Evolutionary conservation across 2,797 vertebrate genomes (phyloP).

Genomic region (Tympanoctomys barrerae): DNA sequence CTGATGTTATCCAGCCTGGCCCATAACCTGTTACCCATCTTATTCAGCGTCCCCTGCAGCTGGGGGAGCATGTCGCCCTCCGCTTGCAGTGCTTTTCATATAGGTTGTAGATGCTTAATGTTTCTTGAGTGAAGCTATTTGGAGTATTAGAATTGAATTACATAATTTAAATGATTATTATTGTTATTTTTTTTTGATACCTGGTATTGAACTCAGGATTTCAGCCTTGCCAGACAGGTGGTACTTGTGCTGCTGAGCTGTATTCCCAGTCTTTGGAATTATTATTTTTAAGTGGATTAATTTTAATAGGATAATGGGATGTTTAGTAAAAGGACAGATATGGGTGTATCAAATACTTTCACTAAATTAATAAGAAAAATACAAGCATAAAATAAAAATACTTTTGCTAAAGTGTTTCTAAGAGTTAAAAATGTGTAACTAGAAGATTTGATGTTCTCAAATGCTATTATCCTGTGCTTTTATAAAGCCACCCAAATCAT

Average conservation of each 20-base stretch:
- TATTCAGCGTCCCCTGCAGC: background rate
- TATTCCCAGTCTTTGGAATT: too few species aligned
- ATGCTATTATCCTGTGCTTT: background rate
- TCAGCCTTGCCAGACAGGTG: too few species aligned
- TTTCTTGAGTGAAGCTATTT: constrained; percentile 32
- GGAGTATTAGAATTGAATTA: background rate
- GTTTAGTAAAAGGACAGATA: constrained; percentile 54
- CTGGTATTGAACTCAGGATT: too few species aligned
- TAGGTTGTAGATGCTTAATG: constrained; percentile 15
- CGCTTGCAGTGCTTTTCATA: constrained; percentile 12
- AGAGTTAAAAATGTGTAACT: constrained; percentile 38
- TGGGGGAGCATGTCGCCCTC: background rate
- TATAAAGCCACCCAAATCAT: background rate
- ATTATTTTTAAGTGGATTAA: constrained; percentile 29
- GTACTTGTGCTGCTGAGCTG: too few species aligned
- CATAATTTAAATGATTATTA: background rate
- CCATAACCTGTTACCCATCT: background rate
- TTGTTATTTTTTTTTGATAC: too few species aligned
- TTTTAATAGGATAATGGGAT: constrained; percentile 57
- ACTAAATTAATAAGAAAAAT: too few species aligned
- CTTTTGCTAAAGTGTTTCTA: constrained; percentile 33
- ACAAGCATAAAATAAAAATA: background rate
- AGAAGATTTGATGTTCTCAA: background rate
- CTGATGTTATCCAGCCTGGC: background rate
- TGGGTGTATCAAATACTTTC: background rate